Conservation (phyloP, 2,888 invertebrate genomes). For the Gastrophysa polygoni region DNA sequence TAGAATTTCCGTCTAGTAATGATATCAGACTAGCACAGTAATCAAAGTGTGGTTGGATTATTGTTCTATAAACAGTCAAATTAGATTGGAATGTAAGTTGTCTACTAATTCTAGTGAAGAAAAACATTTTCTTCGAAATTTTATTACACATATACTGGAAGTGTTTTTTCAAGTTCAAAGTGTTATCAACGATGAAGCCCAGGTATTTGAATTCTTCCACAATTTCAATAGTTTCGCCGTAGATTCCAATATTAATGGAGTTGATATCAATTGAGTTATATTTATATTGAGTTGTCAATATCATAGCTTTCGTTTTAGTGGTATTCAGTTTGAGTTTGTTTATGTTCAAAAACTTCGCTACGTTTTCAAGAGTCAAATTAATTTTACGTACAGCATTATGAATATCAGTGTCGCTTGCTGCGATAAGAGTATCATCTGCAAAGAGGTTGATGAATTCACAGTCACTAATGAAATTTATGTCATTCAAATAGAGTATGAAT, state of each 20-base stretch:
- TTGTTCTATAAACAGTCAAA: slow-evolving; percentile 2
- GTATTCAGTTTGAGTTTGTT: background rate
- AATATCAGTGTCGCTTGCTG: slow-evolving; percentile 9
- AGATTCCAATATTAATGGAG: background rate
- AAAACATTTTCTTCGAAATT: slow-evolving; percentile 7
- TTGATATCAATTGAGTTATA: background rate
- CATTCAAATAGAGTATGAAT: slow-evolving; percentile 6
- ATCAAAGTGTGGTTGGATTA: slow-evolving; percentile 14
- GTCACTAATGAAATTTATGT: slow-evolving; percentile 6
- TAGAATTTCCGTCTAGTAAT: background rate
- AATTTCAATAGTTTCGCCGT: slow-evolving; percentile 6
- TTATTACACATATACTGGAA: slow-evolving; percentile 8
- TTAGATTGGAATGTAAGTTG: slow-evolving; percentile 5
- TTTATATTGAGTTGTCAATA: background rate
- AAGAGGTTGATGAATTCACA: slow-evolving; percentile 9
- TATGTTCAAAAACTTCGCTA: background rate
- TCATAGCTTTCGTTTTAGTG: slow-evolving; percentile 9
- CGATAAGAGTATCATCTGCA: slow-evolving; percentile 10
- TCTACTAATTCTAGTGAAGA: background rate
- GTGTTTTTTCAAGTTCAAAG: slow-evolving; percentile 8
- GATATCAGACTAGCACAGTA: slow-evolving; percentile 9
- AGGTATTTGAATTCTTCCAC: slow-evolving; percentile 14
- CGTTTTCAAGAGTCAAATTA: slow-evolving; percentile 7
- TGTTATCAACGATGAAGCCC: slow-evolving; percentile 3
- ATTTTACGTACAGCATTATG: slow-evolving; percentile 1